A percentile compares a stretch with the other conserved stretches of the same genome.
Evolutionary conservation across 2,113 vertebrate species (phyloP).

Genomic region (Noturus placidus): DNA sequence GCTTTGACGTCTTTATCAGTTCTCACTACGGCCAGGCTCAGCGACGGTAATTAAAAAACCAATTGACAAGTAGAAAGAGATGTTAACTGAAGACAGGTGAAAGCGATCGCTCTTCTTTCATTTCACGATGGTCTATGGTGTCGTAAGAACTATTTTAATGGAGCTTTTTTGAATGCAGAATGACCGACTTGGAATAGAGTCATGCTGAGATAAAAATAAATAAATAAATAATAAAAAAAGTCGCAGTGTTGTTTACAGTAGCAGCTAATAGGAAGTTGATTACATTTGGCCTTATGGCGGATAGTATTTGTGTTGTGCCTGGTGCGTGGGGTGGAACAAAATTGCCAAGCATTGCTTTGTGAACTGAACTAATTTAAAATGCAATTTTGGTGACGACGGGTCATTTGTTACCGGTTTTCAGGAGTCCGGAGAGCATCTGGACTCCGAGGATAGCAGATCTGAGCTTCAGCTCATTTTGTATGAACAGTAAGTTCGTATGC

Average conservation of each 20-base stretch:
- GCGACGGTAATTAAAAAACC: constrained; percentile 28
- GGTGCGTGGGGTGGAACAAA: neutral
- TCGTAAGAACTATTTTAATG: neutral
- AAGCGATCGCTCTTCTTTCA: neutral
- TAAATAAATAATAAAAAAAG: neutral
- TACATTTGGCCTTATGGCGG: neutral
- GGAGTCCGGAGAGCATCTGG: constrained; percentile 12
- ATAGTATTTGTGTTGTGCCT: neutral
- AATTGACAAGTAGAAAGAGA: neutral
- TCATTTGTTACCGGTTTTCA: neutral
- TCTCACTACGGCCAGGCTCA: neutral
- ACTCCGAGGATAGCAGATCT: neutral
- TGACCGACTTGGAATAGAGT: neutral
- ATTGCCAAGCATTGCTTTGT: neutral
- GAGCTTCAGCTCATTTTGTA: neutral
- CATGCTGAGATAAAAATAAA: neutral
- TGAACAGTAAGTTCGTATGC: neutral
- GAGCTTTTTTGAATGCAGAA: neutral
- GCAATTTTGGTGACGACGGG: neutral
- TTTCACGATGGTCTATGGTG: no score
- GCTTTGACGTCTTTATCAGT: neutral
- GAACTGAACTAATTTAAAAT: constrained; percentile 19
- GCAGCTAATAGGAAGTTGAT: constrained; percentile 40
- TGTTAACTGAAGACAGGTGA: constrained; percentile 12
- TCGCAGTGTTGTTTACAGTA: neutral